These are phyloP conservation scores for Mythimna vitellina DNA, from an alignment of 2,888 invertebrate species.

Conservation along the genomic window DNA sequence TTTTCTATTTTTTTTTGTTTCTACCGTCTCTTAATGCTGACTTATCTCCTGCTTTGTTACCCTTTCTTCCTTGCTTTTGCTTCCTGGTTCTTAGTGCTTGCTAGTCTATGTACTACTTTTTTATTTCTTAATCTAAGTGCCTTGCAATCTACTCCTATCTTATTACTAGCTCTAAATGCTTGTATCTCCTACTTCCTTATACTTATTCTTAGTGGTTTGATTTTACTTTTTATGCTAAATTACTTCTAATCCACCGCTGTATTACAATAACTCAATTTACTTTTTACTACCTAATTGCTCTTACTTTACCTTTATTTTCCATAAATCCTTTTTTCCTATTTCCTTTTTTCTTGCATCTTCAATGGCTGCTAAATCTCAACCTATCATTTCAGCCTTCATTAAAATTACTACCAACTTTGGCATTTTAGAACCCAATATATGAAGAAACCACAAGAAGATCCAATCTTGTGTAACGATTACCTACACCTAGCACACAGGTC, in stretches of 20 bases:
- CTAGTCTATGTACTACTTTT: not conserved
- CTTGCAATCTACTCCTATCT: not conserved
- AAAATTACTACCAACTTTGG: not conserved
- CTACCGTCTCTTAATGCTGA: not conserved
- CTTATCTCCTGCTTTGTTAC: not conserved
- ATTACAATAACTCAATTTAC: not conserved
- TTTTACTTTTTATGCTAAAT: too few species aligned
- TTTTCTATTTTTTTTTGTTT: not conserved
- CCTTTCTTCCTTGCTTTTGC: not conserved
- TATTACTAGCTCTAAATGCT: not conserved
- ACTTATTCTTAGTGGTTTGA: not conserved
- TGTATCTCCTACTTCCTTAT: not conserved
- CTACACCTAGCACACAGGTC: slow-evolving; percentile 13
- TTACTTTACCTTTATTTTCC: too few species aligned
- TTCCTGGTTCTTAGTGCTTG: not conserved
- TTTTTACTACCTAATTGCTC: not conserved
- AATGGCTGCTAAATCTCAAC: not conserved
- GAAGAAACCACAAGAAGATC: slow-evolving; percentile 14
- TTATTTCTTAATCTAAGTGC: not conserved
- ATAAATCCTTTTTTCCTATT: too few species aligned
- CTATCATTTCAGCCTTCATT: not conserved
- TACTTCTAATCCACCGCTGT: too few species aligned
- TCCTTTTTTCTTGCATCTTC: not conserved
- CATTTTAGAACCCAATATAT: not conserved
- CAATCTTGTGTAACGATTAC: slow-evolving; percentile 30